These are phyloP conservation scores for Tanaodytes sp. DNA, from an alignment of 2,888 invertebrate genomes.

Conservation along the genomic window DNA sequence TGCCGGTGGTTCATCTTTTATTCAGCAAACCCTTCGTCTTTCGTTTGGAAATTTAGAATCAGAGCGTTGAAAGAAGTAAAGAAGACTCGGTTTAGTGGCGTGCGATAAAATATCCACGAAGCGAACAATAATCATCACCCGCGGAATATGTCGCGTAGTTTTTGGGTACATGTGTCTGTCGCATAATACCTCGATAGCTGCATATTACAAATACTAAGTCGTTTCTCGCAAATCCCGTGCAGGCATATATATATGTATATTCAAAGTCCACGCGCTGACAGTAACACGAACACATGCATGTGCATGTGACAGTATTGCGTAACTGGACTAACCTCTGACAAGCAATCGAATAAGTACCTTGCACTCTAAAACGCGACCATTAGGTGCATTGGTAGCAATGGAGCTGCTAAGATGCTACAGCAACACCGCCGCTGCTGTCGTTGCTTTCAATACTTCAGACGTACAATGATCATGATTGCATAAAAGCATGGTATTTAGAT, in stretches of 20 bases:
- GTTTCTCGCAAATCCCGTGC: slow-evolving; percentile 34
- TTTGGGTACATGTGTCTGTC: no score
- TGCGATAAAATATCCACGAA: no score
- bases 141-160: no score
- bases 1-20: no score
- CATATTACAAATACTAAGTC: slow-evolving; percentile 36
- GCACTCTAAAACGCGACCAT: slow-evolving; percentile 51
- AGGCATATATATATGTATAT: slow-evolving; percentile 37
- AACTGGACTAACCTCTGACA: slow-evolving; percentile 46
- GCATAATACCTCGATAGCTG: slow-evolving; percentile 31
- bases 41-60: no score
- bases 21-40: no score
- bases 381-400: slow-evolving; percentile 49
- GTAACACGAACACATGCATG: slow-evolving; percentile 37
- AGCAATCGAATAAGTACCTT: slow-evolving; percentile 51
- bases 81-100: no score
- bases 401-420: slow-evolving; percentile 31
- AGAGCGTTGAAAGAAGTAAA: no score
- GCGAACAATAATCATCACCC: no score
- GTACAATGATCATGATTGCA: slow-evolving; percentile 47
- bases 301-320: slow-evolving; percentile 46
- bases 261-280: slow-evolving; percentile 28
- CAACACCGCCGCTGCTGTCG: no score
- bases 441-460: slow-evolving; percentile 42
- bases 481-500: slow-evolving; percentile 41